These are phyloP conservation scores for Melolontha melolontha DNA, from an alignment of 2,888 invertebrate genomes.

Conservation along the genomic window DNA sequence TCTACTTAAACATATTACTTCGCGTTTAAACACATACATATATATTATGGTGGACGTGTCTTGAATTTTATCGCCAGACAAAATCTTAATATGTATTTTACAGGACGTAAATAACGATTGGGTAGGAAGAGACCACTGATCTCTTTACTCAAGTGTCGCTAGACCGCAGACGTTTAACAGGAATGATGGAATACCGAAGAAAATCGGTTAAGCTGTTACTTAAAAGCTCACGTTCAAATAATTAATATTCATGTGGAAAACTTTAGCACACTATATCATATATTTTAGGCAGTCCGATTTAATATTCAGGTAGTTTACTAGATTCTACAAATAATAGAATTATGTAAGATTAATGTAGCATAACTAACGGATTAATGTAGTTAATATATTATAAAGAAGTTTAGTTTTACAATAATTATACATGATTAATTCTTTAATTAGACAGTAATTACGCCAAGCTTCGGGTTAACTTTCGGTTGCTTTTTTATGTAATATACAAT, in stretches of 20 bases:
- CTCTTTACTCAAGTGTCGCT: conserved; percentile 5
- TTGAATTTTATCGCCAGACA: conserved; percentile 23
- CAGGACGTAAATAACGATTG: conserved; percentile 20
- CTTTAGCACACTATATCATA: neutral
- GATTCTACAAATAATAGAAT: conserved; percentile 4
- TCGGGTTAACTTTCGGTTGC: too few species aligned
- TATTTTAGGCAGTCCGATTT: conserved; percentile 4
- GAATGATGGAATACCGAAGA: conserved; percentile 16
- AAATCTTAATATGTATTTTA: conserved; percentile 35
- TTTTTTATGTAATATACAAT: too few species aligned
- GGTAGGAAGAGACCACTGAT: conserved; percentile 14
- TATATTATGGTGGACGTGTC: conserved; percentile 7
- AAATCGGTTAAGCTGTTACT: conserved; percentile 36
- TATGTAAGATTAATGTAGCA: conserved; percentile 3
- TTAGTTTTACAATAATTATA: too few species aligned
- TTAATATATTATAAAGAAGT: neutral
- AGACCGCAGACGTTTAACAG: neutral
- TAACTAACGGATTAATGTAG: conserved; percentile 1
- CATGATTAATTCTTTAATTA: too few species aligned
- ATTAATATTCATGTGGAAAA: conserved; percentile 30
- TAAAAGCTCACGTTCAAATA: neutral
- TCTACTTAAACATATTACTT: conserved; percentile 32
- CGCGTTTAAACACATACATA: conserved; percentile 4
- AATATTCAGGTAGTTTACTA: conserved; percentile 3
- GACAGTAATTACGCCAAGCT: too few species aligned